Evolutionary conservation across 53 echinoderm and acorn worm genomes (phyloP).

Genomic region (Holothuria leucospilota): DNA sequence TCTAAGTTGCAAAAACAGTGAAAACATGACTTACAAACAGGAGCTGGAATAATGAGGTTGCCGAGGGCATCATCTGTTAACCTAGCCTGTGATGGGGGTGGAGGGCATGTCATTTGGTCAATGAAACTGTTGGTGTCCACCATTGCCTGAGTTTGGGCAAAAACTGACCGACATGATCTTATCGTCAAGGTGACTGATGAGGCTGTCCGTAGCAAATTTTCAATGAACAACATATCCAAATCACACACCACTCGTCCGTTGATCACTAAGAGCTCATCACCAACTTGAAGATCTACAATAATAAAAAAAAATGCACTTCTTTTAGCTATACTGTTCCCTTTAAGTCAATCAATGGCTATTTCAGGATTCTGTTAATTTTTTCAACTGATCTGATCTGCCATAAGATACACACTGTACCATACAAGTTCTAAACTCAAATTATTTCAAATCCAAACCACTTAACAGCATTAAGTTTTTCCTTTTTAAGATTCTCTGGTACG

Average conservation of each 20-base stretch:
- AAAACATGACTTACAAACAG: constrained; percentile 36
- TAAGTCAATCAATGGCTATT: neutral
- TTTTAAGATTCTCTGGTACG: too few species aligned
- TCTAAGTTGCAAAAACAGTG: too few species aligned
- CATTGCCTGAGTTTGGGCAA: constrained; percentile 90
- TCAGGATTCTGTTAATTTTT: too few species aligned
- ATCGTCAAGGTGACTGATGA: constrained; percentile 86
- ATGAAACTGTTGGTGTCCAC: constrained; percentile 93
- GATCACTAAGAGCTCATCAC: constrained; percentile 93
- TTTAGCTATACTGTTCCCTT: neutral
- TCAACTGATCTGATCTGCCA: too few species aligned
- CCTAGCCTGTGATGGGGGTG: constrained; percentile 90
- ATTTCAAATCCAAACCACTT: too few species aligned
- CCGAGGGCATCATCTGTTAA: constrained; percentile 92
- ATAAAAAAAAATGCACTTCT: neutral
- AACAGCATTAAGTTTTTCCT: too few species aligned
- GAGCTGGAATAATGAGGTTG: constrained; percentile 88
- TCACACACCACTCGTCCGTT: constrained; percentile 92
- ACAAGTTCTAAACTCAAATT: too few species aligned
- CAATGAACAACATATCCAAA: constrained; percentile 95
- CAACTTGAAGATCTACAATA: constrained; percentile 82
- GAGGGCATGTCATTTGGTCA: constrained; percentile 93
- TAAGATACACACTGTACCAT: too few species aligned
- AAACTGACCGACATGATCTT: constrained; percentile 89
- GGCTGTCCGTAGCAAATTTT: constrained; percentile 76